Base-by-base conservation (phyloP, 1,140 invertebrate genomes). In the Drosophila tropicalis region DNA sequence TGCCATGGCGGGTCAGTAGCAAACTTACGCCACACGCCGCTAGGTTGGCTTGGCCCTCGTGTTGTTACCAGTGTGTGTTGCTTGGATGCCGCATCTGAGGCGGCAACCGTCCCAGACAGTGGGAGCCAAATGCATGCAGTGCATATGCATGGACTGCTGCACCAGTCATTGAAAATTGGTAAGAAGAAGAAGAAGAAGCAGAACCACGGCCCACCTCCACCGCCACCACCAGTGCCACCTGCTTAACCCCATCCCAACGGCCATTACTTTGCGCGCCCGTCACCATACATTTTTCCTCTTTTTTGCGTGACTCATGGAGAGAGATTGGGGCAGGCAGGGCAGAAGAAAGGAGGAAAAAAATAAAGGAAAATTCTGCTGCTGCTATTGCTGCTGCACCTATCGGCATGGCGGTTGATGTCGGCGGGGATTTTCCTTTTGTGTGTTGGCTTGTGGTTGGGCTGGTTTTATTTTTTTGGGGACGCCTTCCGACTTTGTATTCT, bases 11-110 rank as follows among this genome's bases (percentile, higher is more conserved):
- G 74, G 40, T 87, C 79, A 87, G 83, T 87, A 80, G 72, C 74
- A 79, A 87, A 87, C 76, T 70, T 87, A 79, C 76, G 82, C 79
- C 83, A 87, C 83, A 85, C 80, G 83, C 83, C 83, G 84, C 69
- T 82, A 83, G 83, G 84, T 86, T 84, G 84, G 84, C 39, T 86
- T 84, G 84, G 84, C 39, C 67, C 81, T 68, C 75, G 60, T 67
- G 56, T 76, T 89, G 29, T 29, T 29, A 29, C 29, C 29, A 29
- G 29, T 29, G 29, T 67, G 44, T 51, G 44, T 51, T 51, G 44
- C 44, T 51, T 51, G 44, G 19, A 51, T 51, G 44, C 44, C 17
- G 44, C 44, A 29, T 29, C 29, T 51, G 81, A 70, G 87, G 83
- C 83, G 83, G 79, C 83, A 79, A 60, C 70, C 66, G 58, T 60